phyloP scores from a whole-genome alignment of 2,888 invertebrate species.

The Leptogaster cylindrica region DNA sequence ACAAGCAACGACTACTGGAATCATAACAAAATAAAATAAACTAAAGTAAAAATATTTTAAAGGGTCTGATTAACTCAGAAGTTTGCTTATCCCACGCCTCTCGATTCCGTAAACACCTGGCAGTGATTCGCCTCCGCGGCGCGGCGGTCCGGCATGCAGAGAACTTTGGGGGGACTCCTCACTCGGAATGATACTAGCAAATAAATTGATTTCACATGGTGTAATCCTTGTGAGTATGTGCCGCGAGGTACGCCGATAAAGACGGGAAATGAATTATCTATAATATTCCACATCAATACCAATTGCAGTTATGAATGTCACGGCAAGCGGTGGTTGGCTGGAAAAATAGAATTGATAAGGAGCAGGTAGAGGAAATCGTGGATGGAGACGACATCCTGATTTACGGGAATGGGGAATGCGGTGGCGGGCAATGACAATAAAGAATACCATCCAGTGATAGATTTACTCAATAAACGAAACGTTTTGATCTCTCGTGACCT shows the following conservation, averaged over 20 bases:
- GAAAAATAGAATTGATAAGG: conserved; percentile 18
- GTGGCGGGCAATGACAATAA: neutral
- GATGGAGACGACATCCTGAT: too few relatives aligned
- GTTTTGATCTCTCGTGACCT: conserved; percentile 41
- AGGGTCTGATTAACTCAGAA: conserved; percentile 32
- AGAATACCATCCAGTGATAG: conserved; percentile 30
- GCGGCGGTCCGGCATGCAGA: too few relatives aligned
- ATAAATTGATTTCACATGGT: conserved; percentile 5
- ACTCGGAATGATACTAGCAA: too few relatives aligned
- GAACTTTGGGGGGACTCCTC: too few relatives aligned
- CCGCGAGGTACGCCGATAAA: conserved; percentile 21
- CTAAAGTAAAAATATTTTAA: too few relatives aligned
- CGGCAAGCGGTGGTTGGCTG: neutral
- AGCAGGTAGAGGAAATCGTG: neutral
- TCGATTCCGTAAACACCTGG: conserved; percentile 23
- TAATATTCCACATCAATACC: conserved; percentile 37
- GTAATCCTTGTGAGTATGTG: neutral
- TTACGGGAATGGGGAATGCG: neutral
- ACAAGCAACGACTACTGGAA: conserved; percentile 24
- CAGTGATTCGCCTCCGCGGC: conserved; percentile 4
- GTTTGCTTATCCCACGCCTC: conserved; percentile 15
- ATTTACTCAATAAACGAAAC: conserved; percentile 33
- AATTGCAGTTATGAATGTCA: conserved; percentile 39
- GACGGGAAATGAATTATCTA: conserved; percentile 29
- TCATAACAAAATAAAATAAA: too few relatives aligned